phyloP scores from a whole-genome alignment of 2,113 vertebrate species.

The Ibidorhyncha struthersii region DNA sequence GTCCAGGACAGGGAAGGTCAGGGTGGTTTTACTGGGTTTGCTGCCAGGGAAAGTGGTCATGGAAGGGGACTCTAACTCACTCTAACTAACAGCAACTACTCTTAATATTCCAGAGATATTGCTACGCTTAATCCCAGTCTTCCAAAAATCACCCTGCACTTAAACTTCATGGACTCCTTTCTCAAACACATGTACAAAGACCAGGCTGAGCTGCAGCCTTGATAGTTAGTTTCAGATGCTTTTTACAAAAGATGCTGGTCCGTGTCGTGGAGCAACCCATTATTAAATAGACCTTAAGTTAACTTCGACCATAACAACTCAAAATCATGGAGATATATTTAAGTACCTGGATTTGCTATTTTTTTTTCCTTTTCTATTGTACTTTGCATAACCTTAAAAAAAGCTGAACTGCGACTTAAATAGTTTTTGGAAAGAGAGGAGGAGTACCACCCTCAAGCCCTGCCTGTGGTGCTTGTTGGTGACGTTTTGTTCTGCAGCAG shows the following conservation, averaged over 20 bases:
- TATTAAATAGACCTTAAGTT: background rate
- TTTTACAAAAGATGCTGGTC: background rate
- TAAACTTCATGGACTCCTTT: background rate
- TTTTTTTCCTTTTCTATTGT: background rate
- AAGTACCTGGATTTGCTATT: background rate
- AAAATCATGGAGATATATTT: background rate
- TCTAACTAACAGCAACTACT: background rate
- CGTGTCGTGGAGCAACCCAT: background rate
- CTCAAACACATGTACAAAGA: rapidly evolving
- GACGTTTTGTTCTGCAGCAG: background rate
- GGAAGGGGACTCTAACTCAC: background rate
- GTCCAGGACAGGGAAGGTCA: background rate
- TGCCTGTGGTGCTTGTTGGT: background rate
- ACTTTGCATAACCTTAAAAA: background rate
- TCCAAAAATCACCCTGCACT: background rate
- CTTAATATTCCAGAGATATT: background rate
- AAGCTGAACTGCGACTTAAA: background rate
- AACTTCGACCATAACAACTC: background rate
- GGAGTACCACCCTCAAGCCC: background rate
- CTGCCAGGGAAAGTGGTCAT: background rate
- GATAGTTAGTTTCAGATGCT: background rate
- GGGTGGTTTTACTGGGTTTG: background rate
- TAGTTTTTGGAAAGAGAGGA: background rate
- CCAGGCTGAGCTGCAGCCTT: background rate
- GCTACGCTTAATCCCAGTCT: background rate